These are phyloP conservation scores for Conomelus anceps DNA, from an alignment of 2,888 invertebrate genomes.

Conservation along the genomic window DNA sequence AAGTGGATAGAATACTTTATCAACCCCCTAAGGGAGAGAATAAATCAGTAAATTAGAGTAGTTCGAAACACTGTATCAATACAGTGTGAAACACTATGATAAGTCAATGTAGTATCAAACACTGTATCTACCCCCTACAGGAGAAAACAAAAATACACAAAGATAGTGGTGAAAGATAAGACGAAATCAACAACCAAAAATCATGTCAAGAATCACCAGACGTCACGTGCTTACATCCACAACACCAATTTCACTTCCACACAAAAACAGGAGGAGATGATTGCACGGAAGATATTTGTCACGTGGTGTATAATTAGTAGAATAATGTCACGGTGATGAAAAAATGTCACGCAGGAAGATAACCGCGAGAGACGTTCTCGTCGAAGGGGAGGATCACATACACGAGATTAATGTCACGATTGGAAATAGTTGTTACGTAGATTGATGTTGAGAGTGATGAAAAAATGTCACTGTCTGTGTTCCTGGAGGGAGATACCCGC, in stretches of 20 bases:
- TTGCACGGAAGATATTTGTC: slow-evolving; percentile 10
- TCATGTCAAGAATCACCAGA: not conserved
- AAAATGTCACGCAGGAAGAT: slow-evolving; percentile 24
- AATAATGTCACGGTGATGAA: not conserved
- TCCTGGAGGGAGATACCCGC: slow-evolving; percentile 29
- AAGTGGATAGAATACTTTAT: no score
- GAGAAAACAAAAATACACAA: not conserved
- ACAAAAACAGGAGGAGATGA: slow-evolving; percentile 24
- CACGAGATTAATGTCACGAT: no score
- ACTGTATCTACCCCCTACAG: no score
- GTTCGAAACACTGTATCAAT: no score
- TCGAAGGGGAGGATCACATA: slow-evolving; percentile 26
- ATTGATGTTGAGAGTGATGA: no score
- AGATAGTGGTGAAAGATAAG: not conserved
- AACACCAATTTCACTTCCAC: not conserved
- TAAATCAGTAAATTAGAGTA: no score
- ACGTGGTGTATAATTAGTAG: not conserved
- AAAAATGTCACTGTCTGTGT: no score
- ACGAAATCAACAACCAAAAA: not conserved
- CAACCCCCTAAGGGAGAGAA: no score
- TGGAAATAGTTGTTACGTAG: no score
- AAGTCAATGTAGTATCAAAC: no score
- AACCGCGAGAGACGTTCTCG: slow-evolving; percentile 24
- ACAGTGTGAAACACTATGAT: no score
- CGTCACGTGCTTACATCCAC: not conserved